Base-by-base conservation (phyloP, 2,797 vertebrate genomes). In the Fistularia tabacaria region DNA sequence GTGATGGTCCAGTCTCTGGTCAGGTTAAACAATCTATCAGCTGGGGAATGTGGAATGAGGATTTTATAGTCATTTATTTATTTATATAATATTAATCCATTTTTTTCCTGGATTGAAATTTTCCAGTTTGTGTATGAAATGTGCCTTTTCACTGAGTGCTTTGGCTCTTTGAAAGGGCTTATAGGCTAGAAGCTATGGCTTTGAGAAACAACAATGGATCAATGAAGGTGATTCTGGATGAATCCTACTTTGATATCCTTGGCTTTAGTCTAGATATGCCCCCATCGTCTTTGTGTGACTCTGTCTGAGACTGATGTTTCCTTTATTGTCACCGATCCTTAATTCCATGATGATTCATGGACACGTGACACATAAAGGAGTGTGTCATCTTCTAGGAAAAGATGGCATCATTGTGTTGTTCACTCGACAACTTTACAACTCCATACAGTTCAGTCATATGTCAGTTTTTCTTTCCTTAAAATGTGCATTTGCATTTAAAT, bases 401-500 rank as follows among this genome's bases (percentile, higher is more conserved):
- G 55, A 56, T 64, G 51, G 61, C 69, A 49, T 62, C 61, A 63
- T 57, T 58, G 6, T 54, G 14, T 51, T 63, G 82, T 59, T 85
- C 66, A 75, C 60, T 63, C 75, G 55, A 7, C 59, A 62, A 62
- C 69, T 49, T 70, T 69, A 54, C 61, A 64, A 48, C 71, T 76
- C 43, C 39, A 51, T 39, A 14, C 75, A 64, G 70, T 58, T 36
- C 13, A 5, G 10, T 38, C 41, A 39, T 49, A 13, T 44, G 46
- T 58, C 44, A 51, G 60, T 52, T 64, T 64, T 81, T n/a, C n/a
- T 75, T 59, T 85, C 70, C 83, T 73, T 11, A 45, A 57, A 82
- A 74, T 55, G 11, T 54, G 71, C 74, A 85, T 86, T 88, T 86
- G 79, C 85, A 86, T 84, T 84, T 86, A 84, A 81, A 85, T 86